These are phyloP conservation scores for Fulmarus glacialis DNA, from an alignment of 2,113 vertebrate genomes.

Conservation along the genomic window DNA sequence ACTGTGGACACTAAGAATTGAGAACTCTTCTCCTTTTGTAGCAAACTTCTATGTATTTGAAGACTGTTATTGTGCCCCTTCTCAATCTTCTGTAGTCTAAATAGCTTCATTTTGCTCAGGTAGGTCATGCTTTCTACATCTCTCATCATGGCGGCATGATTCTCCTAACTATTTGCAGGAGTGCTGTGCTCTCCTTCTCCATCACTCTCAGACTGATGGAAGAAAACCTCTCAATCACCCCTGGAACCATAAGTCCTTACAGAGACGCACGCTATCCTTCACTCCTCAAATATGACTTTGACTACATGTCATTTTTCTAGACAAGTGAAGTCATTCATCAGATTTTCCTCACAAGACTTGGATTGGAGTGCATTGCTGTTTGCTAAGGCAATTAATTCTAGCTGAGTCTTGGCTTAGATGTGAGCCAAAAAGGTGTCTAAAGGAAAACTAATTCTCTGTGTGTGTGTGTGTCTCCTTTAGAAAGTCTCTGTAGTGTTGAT, in stretches of 20 bases:
- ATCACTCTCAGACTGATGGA: background rate
- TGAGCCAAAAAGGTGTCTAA: slow-evolving; percentile 47
- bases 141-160: background rate
- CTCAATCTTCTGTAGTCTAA: background rate
- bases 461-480: background rate
- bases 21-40: background rate
- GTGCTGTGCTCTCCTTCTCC: background rate
- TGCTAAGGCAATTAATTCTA: background rate
- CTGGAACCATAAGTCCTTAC: background rate
- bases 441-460: background rate
- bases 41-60: background rate
- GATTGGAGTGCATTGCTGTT: background rate
- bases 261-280: background rate
- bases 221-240: slow-evolving; percentile 18
- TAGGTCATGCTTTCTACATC: background rate
- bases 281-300: slow-evolving; percentile 10
- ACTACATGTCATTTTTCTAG: slow-evolving; percentile 26
- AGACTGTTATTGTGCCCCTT: rapidly evolving
- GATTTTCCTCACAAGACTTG: background rate
- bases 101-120: background rate
- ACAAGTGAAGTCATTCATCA: slow-evolving; percentile 9
- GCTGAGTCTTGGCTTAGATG: slow-evolving; percentile 16
- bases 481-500: background rate
- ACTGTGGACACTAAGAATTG: background rate
- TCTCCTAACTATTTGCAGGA: background rate